Evolutionary conservation across 2,888 invertebrate species (phyloP), one percentile per base, ranked within the genome.

Genomic region (Bombylius discolor): DNA sequence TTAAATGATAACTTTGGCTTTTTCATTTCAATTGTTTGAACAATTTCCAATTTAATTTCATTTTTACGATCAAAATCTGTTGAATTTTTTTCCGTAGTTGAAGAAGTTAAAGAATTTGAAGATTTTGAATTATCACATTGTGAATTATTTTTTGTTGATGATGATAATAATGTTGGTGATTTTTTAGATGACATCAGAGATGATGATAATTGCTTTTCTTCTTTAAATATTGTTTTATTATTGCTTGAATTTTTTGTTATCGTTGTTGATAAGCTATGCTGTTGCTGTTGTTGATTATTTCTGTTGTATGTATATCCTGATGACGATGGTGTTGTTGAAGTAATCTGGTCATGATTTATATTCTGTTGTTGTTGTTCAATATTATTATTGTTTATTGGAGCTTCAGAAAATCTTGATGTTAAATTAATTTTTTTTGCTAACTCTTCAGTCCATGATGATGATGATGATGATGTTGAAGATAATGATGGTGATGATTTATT

Each of bases 371-470:
- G 23, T 23, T 23, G 23, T 23, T 23, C 23, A 23, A 42, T 42
- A 11, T 42, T 42, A 42, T 42, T 42, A 42, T 36, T 36, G 36
- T 39, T 42, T 11, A 42, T 11, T 42, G 8, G 39, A 2, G 6
- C 39, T 11, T 42, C 39, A 11, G 39, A 42, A 5, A 42, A 5
- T 11, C 11, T 42, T 42, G 12, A 11, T 11, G 8, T 42, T 42
- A 6, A 42, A 36, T 58, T 53, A 8, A 63, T 56, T 46, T 63
- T 62, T 44, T 61, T 64, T 3, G 60, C 62, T 3, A 63, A 55
- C 47, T 64, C 63, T 8, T 63, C 62, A 5, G 61, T 62, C 64
- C 64, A 64, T 5, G 61, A 58, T 31, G 23, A 23, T 23, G 23
- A 64, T 5, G 61, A 58, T 31, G 23, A 23, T 23, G 23, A 23